A percentile compares a stretch with the other conserved stretches of the same genome.
Evolutionary conservation across 1,140 invertebrate species (phyloP).

Genomic region (Ylistrum balloti): DNA sequence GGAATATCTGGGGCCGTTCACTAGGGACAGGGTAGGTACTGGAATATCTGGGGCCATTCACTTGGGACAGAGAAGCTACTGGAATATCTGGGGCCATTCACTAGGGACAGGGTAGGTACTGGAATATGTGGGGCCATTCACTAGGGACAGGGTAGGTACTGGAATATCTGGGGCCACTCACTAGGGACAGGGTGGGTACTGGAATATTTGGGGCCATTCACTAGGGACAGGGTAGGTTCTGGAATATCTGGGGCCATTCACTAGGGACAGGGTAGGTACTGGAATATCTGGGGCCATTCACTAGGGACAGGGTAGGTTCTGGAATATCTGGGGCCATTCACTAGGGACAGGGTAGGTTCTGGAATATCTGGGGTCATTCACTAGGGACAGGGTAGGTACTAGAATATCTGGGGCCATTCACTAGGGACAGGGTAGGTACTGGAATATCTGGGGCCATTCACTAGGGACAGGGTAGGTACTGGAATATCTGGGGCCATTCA

Average conservation of each 20-base stretch:
- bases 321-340: too few relatives aligned
- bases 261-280: not conserved
- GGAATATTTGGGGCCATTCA: not conserved
- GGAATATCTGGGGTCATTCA: too few relatives aligned
- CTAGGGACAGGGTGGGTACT: not conserved
- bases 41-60: not conserved
- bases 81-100: constrained; percentile 84
- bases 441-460: too few relatives aligned
- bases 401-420: too few relatives aligned
- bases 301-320: too few relatives aligned
- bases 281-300: too few relatives aligned
- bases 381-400: too few relatives aligned
- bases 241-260: not conserved
- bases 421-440: too few relatives aligned
- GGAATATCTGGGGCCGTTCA: not conserved
- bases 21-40: not conserved
- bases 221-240: not conserved
- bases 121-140: constrained; percentile 95
- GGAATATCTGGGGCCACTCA: not conserved
- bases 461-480: too few relatives aligned
- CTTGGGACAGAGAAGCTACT: constrained; percentile 82
- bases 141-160: constrained; percentile 88
- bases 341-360: too few relatives aligned
- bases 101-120: constrained; percentile 85
- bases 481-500: too few relatives aligned